phyloP scores from a whole-genome alignment of 1,140 invertebrate species.

The Lepidurus apus region DNA sequence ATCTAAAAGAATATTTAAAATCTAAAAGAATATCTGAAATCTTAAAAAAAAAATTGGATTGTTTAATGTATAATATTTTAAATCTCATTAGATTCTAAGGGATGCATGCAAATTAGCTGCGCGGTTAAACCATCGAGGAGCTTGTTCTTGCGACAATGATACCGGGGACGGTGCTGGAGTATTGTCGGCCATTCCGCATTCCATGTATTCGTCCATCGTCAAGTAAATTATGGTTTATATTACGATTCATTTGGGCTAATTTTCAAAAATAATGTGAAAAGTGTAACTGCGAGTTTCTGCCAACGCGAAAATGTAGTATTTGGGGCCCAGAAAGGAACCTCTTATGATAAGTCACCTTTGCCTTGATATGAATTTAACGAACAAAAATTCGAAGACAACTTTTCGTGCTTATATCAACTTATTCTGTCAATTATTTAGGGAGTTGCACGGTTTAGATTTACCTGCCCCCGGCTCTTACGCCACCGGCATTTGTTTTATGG shows the following conservation, averaged over 20 bases:
- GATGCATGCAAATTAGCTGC: conserved; percentile 89
- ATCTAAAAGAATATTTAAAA: too few species aligned
- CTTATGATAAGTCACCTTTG: too few species aligned
- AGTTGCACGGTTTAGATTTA: conserved; percentile 68
- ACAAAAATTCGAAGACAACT: too few species aligned
- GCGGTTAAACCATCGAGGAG: conserved; percentile 97
- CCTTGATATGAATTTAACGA: too few species aligned
- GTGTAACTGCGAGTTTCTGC: too few species aligned
- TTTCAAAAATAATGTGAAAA: conserved; percentile 37
- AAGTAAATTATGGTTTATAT: conserved; percentile 50
- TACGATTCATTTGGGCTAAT: conserved; percentile 33
- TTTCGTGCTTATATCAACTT: background rate
- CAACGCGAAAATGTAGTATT: too few species aligned
- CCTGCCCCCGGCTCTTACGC: conserved; percentile 85
- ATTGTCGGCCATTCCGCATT: conserved; percentile 90
- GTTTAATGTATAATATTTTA: conserved; percentile 28
- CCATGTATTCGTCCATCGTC: conserved; percentile 77
- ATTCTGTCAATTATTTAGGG: conserved; percentile 49
- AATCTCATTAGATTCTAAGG: conserved; percentile 67
- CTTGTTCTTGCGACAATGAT: conserved; percentile 97
- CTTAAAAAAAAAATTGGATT: background rate
- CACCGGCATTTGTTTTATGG: conserved; percentile 91
- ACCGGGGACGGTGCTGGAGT: conserved; percentile 98
- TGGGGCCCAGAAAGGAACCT: too few species aligned
- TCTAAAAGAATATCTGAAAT: too few species aligned